These are phyloP conservation scores for Tauraco erythrolophus DNA, from an alignment of 2,113 vertebrate genomes.

Conservation along the genomic window DNA sequence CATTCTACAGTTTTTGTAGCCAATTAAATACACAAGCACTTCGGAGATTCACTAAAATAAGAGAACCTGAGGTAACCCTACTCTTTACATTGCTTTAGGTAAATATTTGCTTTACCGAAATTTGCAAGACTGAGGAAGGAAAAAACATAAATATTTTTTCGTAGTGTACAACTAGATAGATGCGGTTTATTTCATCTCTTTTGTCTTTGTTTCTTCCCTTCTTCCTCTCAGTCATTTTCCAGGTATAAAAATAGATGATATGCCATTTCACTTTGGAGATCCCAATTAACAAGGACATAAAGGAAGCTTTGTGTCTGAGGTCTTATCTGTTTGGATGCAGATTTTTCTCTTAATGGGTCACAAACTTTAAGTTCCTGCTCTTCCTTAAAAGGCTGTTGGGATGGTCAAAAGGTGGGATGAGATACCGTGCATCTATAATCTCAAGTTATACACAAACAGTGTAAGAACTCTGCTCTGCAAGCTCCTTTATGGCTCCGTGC, in stretches of 20 bases:
- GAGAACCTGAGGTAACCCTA: not conserved
- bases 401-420: not conserved
- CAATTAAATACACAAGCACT: not conserved
- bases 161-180: not conserved
- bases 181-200: not conserved
- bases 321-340: not conserved
- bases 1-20: not conserved
- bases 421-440: not conserved
- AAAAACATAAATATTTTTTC: too few species aligned
- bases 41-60: not conserved
- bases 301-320: not conserved
- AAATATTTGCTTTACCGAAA: not conserved
- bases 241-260: conserved; percentile 37
- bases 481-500: not conserved
- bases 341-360: not conserved
- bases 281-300: not conserved
- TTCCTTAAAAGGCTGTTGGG: not conserved
- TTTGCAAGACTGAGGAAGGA: not conserved
- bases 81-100: not conserved
- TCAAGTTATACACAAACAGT: not conserved
- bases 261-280: not conserved
- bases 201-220: not conserved
- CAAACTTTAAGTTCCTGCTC: not conserved
- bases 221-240: not conserved
- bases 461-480: not conserved